phyloP scores from a whole-genome alignment of 2,888 invertebrate species.

The Drosophila merina region DNA sequence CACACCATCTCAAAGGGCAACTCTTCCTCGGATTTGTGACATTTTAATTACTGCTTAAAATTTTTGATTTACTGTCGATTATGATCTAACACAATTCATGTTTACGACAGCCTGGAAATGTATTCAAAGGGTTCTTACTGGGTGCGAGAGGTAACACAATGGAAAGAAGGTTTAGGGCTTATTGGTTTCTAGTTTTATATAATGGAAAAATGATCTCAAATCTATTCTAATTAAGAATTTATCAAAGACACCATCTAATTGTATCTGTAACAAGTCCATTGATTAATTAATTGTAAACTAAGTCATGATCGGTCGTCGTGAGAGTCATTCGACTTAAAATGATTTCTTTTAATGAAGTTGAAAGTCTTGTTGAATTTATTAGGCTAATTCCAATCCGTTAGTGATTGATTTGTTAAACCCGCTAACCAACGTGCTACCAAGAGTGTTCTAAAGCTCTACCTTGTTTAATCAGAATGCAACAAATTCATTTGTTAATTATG shows the following conservation, averaged over 20 bases:
- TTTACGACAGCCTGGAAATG: constrained; percentile 4
- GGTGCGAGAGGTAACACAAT: constrained; percentile 25
- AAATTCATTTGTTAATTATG: constrained; percentile 83
- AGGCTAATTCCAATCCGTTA: neutral
- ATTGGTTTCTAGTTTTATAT: neutral
- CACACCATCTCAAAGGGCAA: constrained; percentile 34
- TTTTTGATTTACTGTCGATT: constrained; percentile 62
- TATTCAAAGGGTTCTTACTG: constrained; percentile 4
- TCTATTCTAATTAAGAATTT: constrained; percentile 17
- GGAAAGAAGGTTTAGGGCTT: neutral
- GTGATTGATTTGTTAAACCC: constrained; percentile 15
- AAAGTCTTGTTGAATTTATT: neutral
- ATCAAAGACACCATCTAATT: constrained; percentile 31
- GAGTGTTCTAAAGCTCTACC: constrained; percentile 2
- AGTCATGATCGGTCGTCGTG: constrained; percentile 11
- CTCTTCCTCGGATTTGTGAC: constrained; percentile 65
- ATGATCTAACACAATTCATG: constrained; percentile 30
- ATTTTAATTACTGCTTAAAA: constrained; percentile 72
- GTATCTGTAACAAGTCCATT: constrained; percentile 13
- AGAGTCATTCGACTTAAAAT: neutral
- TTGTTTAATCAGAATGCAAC: constrained; percentile 34
- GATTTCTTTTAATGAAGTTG: neutral
- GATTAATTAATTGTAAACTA: constrained; percentile 25
- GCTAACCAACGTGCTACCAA: constrained; percentile 3
- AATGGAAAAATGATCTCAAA: too few relatives aligned